phyloP scores from a whole-genome alignment of 1,140 invertebrate genomes.

The Drosophila seguyi region DNA sequence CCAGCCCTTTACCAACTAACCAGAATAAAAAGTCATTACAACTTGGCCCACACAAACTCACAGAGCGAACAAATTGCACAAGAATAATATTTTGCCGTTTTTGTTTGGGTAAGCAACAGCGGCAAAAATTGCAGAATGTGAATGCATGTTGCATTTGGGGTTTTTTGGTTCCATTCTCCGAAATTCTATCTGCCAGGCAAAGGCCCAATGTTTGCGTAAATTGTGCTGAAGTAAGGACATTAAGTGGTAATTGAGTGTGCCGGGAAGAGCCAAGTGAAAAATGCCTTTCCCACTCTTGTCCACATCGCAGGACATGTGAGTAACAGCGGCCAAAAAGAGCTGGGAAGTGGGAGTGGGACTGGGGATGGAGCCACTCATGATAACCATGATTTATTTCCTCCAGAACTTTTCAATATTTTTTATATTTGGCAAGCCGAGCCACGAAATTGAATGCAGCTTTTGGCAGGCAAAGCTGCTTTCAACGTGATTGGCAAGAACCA shows the following conservation, averaged over 20 bases:
- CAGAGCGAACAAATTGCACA: slow-evolving; percentile 41
- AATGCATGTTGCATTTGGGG: slow-evolving; percentile 42
- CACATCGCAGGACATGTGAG: slow-evolving; percentile 28
- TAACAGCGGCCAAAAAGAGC: slow-evolving; percentile 4
- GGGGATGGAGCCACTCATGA: slow-evolving; percentile 10
- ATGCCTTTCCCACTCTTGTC: slow-evolving; percentile 34
- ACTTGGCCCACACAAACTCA: slow-evolving; percentile 30
- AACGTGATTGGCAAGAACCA: slow-evolving; percentile 11
- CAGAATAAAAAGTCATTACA: slow-evolving; percentile 65
- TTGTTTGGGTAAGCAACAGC: slow-evolving; percentile 18
- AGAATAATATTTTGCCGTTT: slow-evolving; percentile 31
- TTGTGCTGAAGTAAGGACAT: slow-evolving; percentile 76
- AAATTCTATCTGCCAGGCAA: slow-evolving; percentile 11
- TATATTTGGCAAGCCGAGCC: slow-evolving; percentile 41
- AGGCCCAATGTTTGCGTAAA: slow-evolving; percentile 68
- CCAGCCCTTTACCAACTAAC: slow-evolving; percentile 11
- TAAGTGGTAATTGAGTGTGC: slow-evolving; percentile 76
- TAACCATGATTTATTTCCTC: slow-evolving; percentile 62
- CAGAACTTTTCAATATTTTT: slow-evolving; percentile 23
- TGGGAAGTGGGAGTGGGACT: neutral
- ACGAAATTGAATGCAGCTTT: slow-evolving; percentile 43
- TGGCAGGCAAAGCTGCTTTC: slow-evolving; percentile 17
- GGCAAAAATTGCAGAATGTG: slow-evolving; percentile 36
- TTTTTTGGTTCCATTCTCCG: slow-evolving; percentile 8
- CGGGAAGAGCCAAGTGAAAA: slow-evolving; percentile 53